A percentile compares a stretch with the other conserved stretches of the same genome.
Conservation (phyloP, 2,113 vertebrate species). For the Cygnus buccinator region DNA sequence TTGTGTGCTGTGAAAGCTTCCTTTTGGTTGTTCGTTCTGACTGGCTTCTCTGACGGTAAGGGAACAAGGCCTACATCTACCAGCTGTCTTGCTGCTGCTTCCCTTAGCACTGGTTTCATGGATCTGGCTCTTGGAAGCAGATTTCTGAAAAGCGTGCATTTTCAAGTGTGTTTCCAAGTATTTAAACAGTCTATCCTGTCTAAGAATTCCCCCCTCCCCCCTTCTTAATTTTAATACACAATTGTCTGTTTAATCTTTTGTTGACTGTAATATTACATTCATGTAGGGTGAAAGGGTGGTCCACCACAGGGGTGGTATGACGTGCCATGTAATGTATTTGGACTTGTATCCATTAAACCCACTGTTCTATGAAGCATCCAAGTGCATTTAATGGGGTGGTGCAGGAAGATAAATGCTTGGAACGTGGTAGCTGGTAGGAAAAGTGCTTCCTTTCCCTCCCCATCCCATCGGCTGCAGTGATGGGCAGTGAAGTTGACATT, state of each 20-base stretch:
- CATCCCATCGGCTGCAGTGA: not conserved
- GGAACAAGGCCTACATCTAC: not conserved
- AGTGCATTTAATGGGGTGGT: not conserved
- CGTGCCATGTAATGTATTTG: fast-evolving
- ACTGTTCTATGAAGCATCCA: not conserved
- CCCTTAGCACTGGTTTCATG: not conserved
- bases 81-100: not conserved
- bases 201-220: fast-evolving
- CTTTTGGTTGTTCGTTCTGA: not conserved
- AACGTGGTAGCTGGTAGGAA: not conserved
- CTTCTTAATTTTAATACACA: not conserved
- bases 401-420: not conserved
- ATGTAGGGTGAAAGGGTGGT: not conserved
- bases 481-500: not conserved
- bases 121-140: not conserved
- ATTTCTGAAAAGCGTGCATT: not conserved
- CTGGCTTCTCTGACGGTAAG: not conserved
- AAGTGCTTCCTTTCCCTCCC: constrained; percentile 2
- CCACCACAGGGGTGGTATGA: fast-evolving
- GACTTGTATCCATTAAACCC: not conserved
- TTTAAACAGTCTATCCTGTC: not conserved
- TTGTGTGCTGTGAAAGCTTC: not conserved
- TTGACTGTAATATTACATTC: not conserved
- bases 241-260: not conserved
- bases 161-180: not conserved